These are phyloP conservation scores for Aphodius sticticus DNA, from an alignment of 2,888 invertebrate genomes.

Conservation along the genomic window DNA sequence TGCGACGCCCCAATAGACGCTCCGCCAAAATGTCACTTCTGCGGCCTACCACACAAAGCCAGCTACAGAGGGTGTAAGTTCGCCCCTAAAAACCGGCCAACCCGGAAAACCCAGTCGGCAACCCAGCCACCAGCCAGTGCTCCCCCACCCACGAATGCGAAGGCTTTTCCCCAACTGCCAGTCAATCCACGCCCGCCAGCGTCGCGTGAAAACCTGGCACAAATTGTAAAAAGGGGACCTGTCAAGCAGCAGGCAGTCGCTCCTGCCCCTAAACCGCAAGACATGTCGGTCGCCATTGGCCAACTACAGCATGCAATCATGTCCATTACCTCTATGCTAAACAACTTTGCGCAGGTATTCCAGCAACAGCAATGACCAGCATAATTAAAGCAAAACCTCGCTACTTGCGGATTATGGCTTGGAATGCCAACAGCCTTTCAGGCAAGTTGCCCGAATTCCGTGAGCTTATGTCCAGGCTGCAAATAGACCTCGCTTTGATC, in stretches of 20 bases:
- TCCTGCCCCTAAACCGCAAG: background rate
- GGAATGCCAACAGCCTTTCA: background rate
- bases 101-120: background rate
- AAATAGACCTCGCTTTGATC: too few species aligned
- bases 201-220: background rate
- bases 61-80: conserved; percentile 5
- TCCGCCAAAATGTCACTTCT: background rate
- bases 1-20: background rate
- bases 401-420: background rate
- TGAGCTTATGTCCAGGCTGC: too few species aligned
- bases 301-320: background rate
- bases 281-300: background rate
- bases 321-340: background rate
- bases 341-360: background rate
- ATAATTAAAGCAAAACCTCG: background rate
- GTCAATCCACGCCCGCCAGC: background rate
- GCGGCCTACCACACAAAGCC: background rate
- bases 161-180: background rate
- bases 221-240: background rate
- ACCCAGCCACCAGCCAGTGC: background rate
- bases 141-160: too few species aligned
- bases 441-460: too few species aligned
- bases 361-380: background rate
- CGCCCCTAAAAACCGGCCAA: background rate
- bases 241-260: background rate